These are phyloP conservation scores for Eilema sororculum DNA, from an alignment of 2,888 invertebrate species.

Conservation along the genomic window DNA sequence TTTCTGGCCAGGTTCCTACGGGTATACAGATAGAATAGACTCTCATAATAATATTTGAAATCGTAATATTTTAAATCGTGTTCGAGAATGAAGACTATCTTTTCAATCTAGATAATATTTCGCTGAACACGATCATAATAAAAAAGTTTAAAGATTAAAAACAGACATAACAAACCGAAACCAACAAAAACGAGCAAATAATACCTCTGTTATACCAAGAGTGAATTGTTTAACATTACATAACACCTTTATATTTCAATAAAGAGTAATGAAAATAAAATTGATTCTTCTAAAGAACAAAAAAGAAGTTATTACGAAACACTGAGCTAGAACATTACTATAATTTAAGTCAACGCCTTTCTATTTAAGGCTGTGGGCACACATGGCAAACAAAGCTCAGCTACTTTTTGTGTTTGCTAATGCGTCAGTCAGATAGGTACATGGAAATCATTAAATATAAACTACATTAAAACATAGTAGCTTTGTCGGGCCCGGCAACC, in stretches of 20 bases:
- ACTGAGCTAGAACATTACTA: constrained; percentile 17
- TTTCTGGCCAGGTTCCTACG: too few relatives aligned
- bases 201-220: neutral
- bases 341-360: constrained; percentile 42
- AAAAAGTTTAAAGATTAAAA: constrained; percentile 1
- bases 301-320: constrained; percentile 23
- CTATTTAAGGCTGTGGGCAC: constrained; percentile 31
- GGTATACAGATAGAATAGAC: too few relatives aligned
- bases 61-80: neutral
- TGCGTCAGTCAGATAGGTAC: too few relatives aligned
- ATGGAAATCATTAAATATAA: too few relatives aligned
- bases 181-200: constrained; percentile 4
- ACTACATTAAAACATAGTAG: neutral
- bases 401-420: neutral
- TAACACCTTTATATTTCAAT: constrained; percentile 25
- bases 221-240: constrained; percentile 18
- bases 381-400: neutral
- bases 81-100: neutral
- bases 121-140: neutral
- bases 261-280: constrained; percentile 37
- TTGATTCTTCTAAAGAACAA: constrained; percentile 33
- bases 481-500: neutral
- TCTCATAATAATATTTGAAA: neutral
- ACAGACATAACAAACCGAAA: neutral
- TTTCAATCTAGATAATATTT: neutral